Percentiles rank a stretch among this genome's conserved stretches.
phyloP scores from a whole-genome alignment of 2,888 invertebrate genomes.

The Chorisops tibialis region DNA sequence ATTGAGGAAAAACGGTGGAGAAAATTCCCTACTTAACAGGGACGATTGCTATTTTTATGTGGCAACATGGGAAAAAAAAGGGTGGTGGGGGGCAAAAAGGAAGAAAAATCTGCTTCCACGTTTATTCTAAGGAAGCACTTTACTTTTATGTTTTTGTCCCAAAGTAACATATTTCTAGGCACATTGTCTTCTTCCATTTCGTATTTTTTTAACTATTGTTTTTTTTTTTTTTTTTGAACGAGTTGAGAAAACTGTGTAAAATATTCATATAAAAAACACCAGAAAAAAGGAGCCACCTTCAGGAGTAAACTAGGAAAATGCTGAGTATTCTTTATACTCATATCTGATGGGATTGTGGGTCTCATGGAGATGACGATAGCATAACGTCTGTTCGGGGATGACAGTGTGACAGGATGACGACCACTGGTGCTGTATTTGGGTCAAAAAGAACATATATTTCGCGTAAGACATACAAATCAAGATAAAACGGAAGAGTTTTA shows the following conservation, averaged over 20 bases:
- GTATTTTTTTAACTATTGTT: too few species aligned
- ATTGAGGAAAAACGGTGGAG: slow-evolving; percentile 5
- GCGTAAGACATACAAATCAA: too few species aligned
- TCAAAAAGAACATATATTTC: too few species aligned
- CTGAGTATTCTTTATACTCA: background rate
- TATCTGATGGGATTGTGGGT: too few species aligned
- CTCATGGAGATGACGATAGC: too few species aligned
- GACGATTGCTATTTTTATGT: slow-evolving; percentile 30
- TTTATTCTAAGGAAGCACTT: slow-evolving; percentile 9
- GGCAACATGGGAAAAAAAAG: slow-evolving; percentile 27
- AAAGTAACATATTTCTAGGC: slow-evolving; percentile 27
- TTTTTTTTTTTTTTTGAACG: background rate
- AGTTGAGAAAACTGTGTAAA: background rate
- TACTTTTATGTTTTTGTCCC: slow-evolving; percentile 30
- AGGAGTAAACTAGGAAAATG: background rate
- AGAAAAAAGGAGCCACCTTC: background rate
- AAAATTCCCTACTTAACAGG: slow-evolving; percentile 28
- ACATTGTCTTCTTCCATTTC: slow-evolving; percentile 25
- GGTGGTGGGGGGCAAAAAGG: background rate
- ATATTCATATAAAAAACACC: background rate
- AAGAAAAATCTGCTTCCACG: background rate
- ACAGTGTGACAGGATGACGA: too few species aligned
- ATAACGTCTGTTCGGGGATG: too few species aligned
- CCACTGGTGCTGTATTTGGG: too few species aligned
- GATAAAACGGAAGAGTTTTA: too few species aligned